phyloP scores from a whole-genome alignment of 2,113 vertebrate species.

The Tychaedon coryphoeus region DNA sequence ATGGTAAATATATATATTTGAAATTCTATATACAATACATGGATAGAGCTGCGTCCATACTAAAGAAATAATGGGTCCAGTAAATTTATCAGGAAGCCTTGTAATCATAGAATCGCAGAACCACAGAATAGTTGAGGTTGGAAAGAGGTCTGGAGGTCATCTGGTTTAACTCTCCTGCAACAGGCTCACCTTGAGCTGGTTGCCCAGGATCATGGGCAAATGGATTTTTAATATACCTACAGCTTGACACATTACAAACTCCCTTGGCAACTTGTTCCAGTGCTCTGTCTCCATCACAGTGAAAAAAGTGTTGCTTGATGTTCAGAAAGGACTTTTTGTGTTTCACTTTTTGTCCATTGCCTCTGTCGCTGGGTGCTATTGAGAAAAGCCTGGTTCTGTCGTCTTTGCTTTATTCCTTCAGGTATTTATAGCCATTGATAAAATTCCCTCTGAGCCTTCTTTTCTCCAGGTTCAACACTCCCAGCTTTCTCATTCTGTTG shows the following conservation, averaged over 20 bases:
- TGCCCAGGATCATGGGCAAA: background rate
- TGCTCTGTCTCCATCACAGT: fast-evolving
- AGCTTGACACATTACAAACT: background rate
- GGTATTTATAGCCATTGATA: background rate
- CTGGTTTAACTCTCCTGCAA: background rate
- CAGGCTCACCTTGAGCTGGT: fast-evolving
- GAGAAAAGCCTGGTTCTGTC: background rate
- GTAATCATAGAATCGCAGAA: background rate
- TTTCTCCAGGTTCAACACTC: background rate
- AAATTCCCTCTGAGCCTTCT: background rate
- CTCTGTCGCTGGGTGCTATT: background rate
- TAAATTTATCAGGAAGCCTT: background rate
- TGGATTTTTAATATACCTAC: background rate
- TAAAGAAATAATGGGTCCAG: background rate
- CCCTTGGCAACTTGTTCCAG: background rate
- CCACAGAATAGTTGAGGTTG: background rate
- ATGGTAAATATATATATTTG: background rate
- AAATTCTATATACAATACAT: background rate
- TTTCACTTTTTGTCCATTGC: background rate
- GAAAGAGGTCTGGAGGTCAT: background rate
- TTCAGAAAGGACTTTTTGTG: background rate
- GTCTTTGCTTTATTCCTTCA: background rate
- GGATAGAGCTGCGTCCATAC: background rate
- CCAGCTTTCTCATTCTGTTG: background rate
- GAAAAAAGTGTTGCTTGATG: background rate